Evolutionary conservation across 2,797 vertebrate genomes (phyloP).

Genomic region (Pipistrellus pygmaeus): DNA sequence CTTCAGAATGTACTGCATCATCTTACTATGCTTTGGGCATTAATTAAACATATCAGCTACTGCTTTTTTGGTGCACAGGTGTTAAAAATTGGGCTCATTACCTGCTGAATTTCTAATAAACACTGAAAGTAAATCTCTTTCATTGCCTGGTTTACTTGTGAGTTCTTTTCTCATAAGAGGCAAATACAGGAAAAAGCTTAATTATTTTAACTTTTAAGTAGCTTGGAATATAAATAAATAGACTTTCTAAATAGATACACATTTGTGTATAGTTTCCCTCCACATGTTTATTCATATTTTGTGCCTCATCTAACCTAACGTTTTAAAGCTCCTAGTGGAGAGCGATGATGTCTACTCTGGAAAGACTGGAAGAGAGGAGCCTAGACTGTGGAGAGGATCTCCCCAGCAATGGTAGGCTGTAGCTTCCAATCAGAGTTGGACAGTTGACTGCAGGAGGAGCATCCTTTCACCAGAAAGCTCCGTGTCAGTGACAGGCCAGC

Average conservation of each 20-base stretch:
- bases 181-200: conserved; percentile 9
- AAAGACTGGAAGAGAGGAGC: background rate
- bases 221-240: conserved; percentile 69
- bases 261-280: conserved; percentile 22
- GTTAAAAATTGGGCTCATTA: background rate
- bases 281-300: conserved; percentile 62
- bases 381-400: background rate
- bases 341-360: background rate
- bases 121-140: conserved; percentile 44
- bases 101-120: background rate
- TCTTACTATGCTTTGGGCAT: background rate
- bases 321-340: background rate
- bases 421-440: background rate
- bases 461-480: background rate
- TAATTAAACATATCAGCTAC: conserved; percentile 1
- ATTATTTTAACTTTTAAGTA: conserved; percentile 72
- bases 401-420: background rate
- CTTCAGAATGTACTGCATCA: background rate
- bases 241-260: conserved; percentile 51
- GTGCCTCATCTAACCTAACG: background rate
- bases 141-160: conserved; percentile 43
- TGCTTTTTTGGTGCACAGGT: conserved; percentile 2
- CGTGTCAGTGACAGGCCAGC: background rate
- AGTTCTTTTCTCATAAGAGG: conserved; percentile 29
- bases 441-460: background rate